Base-by-base conservation (phyloP, 2,797 vertebrate species). In the Gobionotothen gibberifrons region DNA sequence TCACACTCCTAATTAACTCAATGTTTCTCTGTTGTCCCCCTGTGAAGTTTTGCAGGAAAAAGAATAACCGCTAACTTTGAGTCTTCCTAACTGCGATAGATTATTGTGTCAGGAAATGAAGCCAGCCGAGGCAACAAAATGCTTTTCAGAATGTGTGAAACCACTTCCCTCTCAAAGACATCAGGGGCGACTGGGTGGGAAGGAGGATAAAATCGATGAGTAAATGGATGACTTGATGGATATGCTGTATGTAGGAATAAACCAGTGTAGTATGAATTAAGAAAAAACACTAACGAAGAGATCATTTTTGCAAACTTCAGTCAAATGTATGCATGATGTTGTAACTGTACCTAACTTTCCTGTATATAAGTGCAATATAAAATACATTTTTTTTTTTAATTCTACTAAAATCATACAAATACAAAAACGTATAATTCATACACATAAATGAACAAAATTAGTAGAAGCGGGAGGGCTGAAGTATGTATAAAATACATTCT, bases 1-100 rank as follows among this genome's bases (percentile, higher is more conserved):
- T 92, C 91, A 91, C 80, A 87, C 86, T 87, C 90, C 89, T 91
- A 93, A 93, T 94, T 91, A 88, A 87, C 87, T 83, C 82, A 76
- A 62, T 81, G 76, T 85, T 87, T 76, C 83, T 82, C 86, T 84
- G 78, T 85, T 90, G 87, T 88, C 84, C 87, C 87, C 78, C 82
- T 82, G 78, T 88, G 86, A 91, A 87, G 90, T 89, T 88, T 88
- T 89, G 78, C 85, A 85, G 68, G 80, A 87, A 90, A 90, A 84
- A 88, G 83, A 89, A 83, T 72, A 84, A 83, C 84, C 83, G 58
- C 89, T 77, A 83, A 81, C 67, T 72, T 44, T 67, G 74, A 84
- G 87, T 78, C 80, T 75, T 75, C 76, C 70, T 68, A 86, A 90
- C 85, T 82, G 90, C 62, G 46, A 84, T 62, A 82, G 82, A 91